These are phyloP conservation scores for Ciconia boyciana DNA, from an alignment of 2,113 vertebrate species.

Conservation along the genomic window DNA sequence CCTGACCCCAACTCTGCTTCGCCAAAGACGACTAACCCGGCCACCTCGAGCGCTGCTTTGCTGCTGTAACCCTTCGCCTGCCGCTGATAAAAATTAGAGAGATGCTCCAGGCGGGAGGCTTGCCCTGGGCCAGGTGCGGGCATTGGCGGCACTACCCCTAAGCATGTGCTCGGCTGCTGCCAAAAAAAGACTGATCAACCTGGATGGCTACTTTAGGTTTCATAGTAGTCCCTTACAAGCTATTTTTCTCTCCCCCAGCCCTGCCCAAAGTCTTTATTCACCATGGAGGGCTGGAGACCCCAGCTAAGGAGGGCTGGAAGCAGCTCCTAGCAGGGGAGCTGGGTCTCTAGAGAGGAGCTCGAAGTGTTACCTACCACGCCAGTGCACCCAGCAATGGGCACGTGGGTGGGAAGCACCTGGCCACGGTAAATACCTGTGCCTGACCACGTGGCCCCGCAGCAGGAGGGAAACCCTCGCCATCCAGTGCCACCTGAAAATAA, in stretches of 20 bases:
- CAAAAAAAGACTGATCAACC: background rate
- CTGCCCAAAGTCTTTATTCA: background rate
- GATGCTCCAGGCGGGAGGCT: background rate
- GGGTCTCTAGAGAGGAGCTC: background rate
- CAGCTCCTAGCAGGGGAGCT: background rate
- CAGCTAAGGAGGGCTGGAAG: background rate
- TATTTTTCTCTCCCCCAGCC: background rate
- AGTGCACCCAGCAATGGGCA: background rate
- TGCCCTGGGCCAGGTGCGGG: background rate
- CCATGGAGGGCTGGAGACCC: background rate
- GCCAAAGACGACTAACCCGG: accelerated
- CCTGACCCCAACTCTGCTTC: background rate
- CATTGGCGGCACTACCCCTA: background rate
- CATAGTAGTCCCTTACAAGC: background rate
- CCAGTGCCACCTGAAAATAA: background rate
- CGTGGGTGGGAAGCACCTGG: background rate
- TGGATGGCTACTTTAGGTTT: background rate
- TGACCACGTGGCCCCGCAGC: background rate
- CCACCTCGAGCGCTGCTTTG: background rate
- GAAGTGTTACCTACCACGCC: background rate
- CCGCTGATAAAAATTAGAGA: background rate
- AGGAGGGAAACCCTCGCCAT: background rate
- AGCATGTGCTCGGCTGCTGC: background rate
- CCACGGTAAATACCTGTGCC: background rate
- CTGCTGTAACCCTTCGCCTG: background rate